phyloP scores from a whole-genome alignment of 2,888 invertebrate genomes.

The Exocentrus adspersus region DNA sequence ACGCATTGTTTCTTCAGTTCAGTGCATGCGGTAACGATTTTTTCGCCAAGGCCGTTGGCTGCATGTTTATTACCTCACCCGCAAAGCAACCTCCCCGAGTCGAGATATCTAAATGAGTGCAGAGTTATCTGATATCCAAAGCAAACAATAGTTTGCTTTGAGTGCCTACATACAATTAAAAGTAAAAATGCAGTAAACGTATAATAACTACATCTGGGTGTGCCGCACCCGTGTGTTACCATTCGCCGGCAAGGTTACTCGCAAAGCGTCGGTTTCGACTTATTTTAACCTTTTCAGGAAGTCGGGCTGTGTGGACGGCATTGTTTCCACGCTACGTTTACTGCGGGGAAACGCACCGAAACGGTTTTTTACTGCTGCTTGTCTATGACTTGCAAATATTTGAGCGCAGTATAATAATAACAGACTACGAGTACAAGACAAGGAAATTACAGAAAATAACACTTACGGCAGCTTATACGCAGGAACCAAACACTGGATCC shows the following conservation, averaged over 20 bases:
- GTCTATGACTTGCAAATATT: not conserved
- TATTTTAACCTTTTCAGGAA: conserved; percentile 11
- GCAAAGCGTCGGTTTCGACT: not conserved
- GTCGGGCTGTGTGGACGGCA: not conserved
- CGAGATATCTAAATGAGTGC: not conserved
- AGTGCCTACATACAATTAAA: not conserved
- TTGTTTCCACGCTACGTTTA: conserved; percentile 13
- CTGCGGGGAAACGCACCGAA: not conserved
- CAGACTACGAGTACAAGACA: too few species aligned
- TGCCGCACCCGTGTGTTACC: conserved; percentile 11
- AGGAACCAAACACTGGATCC: too few species aligned
- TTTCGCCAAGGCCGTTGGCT: not conserved
- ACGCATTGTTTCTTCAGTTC: not conserved
- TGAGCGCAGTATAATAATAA: not conserved
- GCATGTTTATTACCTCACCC: not conserved
- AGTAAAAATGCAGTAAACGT: conserved; percentile 1
- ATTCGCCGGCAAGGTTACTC: conserved; percentile 11
- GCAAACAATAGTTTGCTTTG: not conserved
- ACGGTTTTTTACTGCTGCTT: not conserved
- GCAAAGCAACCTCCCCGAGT: not conserved
- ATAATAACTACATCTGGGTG: not conserved
- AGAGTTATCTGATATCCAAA: conserved; percentile 2
- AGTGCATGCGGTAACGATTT: too few species aligned
- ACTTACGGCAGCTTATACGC: too few species aligned
- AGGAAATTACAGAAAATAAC: too few species aligned